Percentiles rank a stretch among this genome's conserved stretches.
Evolutionary conservation across 2,888 invertebrate species (phyloP).

Genomic region (Schizotus pectinicornis): DNA sequence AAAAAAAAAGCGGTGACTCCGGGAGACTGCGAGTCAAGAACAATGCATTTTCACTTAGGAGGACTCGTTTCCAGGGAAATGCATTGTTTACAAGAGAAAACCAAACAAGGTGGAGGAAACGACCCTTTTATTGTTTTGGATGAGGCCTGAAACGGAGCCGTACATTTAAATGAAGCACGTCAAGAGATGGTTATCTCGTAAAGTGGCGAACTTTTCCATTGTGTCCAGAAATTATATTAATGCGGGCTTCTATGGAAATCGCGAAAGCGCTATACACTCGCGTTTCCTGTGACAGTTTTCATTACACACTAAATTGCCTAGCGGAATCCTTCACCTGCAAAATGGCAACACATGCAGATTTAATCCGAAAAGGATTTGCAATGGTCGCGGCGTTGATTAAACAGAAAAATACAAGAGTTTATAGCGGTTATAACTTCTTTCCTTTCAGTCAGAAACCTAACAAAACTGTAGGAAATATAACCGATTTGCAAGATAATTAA

Average conservation of each 20-base stretch:
- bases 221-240: conserved; percentile 23
- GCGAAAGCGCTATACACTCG: conserved; percentile 2
- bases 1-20: not conserved
- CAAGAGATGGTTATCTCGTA: conserved; percentile 29
- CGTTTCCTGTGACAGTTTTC: conserved; percentile 1
- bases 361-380: too few species aligned
- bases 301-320: conserved; percentile 12
- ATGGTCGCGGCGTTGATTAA: too few species aligned
- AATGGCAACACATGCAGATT: too few species aligned
- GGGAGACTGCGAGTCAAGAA: conserved; percentile 3
- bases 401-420: too few species aligned
- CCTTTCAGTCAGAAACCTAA: too few species aligned
- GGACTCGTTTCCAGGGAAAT: conserved; percentile 14
- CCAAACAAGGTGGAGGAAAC: conserved; percentile 29
- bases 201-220: conserved; percentile 27
- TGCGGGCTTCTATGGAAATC: conserved; percentile 7
- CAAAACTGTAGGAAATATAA: too few species aligned
- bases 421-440: too few species aligned
- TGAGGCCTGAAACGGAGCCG: conserved; percentile 26
- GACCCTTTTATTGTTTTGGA: conserved; percentile 33
- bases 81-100: conserved; percentile 25
- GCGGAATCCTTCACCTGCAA: too few species aligned
- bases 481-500: too few species aligned
- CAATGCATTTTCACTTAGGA: conserved; percentile 13
- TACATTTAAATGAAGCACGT: conserved; percentile 35